These are phyloP conservation scores for Pantherophis vulpinus DNA, from an alignment of 2,797 vertebrate genomes.

Conservation along the genomic window DNA sequence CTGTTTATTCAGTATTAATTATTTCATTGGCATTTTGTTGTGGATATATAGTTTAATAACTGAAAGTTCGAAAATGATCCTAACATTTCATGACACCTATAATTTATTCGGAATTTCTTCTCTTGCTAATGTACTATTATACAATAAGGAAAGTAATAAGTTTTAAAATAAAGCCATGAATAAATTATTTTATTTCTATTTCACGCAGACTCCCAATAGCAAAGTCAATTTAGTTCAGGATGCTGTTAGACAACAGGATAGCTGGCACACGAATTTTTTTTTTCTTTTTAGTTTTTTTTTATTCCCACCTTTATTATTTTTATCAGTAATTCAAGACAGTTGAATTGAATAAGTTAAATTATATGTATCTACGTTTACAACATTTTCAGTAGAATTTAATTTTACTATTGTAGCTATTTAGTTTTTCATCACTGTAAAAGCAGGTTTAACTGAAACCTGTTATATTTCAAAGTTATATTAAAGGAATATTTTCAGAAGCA, in stretches of 20 bases:
- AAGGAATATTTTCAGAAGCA: neutral
- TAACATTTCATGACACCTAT: neutral
- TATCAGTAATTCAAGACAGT: neutral
- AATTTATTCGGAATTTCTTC: neutral
- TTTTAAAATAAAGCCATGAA: neutral
- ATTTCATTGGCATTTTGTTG: neutral
- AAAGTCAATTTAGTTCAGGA: neutral
- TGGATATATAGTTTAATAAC: neutral
- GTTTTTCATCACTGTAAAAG: neutral
- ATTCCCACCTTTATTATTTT: neutral
- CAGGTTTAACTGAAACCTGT: neutral
- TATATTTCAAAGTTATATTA: neutral
- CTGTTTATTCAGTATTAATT: neutral
- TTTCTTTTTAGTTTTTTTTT: neutral
- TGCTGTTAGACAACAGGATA: neutral
- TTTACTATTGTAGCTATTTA: neutral
- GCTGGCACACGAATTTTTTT: neutral
- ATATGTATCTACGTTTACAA: neutral
- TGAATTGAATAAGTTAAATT: neutral
- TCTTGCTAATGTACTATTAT: neutral
- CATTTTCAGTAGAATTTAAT: neutral
- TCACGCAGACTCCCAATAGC: neutral
- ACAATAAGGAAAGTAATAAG: neutral
- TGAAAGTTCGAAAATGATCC: neutral
- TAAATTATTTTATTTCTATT: neutral